These are phyloP conservation scores for Cantharis rustica DNA, from an alignment of 2,888 invertebrate species.

Conservation along the genomic window DNA sequence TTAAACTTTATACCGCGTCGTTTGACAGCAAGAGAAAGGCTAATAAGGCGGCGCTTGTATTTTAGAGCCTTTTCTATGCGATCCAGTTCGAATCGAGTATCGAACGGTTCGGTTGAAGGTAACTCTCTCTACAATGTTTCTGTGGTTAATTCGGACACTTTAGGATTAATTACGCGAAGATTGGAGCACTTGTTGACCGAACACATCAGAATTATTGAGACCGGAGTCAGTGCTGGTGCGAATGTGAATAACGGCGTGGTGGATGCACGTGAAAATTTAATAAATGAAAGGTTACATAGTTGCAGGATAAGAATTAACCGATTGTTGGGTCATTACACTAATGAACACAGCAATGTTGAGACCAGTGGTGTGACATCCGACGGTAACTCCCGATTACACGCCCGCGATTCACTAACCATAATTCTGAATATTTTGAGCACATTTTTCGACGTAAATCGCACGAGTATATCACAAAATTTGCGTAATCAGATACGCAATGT, in stretches of 20 bases:
- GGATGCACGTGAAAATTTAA: constrained; percentile 47
- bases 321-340: constrained; percentile 38
- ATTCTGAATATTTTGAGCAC: constrained; percentile 58
- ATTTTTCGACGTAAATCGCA: constrained; percentile 56
- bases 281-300: constrained; percentile 47
- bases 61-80: constrained; percentile 32
- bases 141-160: constrained; percentile 31
- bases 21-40: constrained; percentile 36
- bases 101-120: neutral
- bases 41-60: constrained; percentile 33
- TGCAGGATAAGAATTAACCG: constrained; percentile 48
- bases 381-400: constrained; percentile 47
- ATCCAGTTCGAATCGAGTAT: constrained; percentile 5
- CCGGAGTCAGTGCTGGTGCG: neutral
- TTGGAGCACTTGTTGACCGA: constrained; percentile 39
- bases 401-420: constrained; percentile 54
- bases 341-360: constrained; percentile 5
- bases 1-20: constrained; percentile 45
- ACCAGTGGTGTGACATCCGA: constrained; percentile 45
- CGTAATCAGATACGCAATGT: constrained; percentile 47
- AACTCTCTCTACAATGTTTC: neutral
- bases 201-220: constrained; percentile 34
- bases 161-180: constrained; percentile 34
- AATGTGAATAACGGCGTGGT: constrained; percentile 1
- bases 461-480: constrained; percentile 34